phyloP scores from a whole-genome alignment of 2,888 invertebrate genomes.

The Biston stratarius region DNA sequence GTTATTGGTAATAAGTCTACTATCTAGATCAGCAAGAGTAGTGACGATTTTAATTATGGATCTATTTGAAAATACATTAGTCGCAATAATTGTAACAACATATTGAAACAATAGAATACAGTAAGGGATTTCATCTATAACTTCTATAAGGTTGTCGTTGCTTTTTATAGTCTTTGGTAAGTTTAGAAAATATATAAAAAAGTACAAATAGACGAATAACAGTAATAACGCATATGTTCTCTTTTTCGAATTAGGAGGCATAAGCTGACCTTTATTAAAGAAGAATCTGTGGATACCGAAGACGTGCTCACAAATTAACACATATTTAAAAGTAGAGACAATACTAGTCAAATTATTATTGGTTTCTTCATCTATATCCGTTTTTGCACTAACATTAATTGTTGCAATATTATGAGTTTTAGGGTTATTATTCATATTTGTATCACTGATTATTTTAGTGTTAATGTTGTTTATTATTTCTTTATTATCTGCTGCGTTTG shows the following conservation, averaged over 20 bases:
- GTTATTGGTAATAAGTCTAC: conserved; percentile 21
- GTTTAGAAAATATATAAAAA: background rate
- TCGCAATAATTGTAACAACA: conserved; percentile 32
- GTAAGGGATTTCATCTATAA: conserved; percentile 42
- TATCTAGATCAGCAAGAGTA: conserved; percentile 30
- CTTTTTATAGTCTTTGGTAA: background rate
- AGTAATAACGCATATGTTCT: background rate
- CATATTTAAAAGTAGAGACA: background rate
- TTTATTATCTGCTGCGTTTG: no score
- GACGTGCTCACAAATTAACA: background rate
- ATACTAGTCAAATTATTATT: background rate
- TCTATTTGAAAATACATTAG: conserved; percentile 25
- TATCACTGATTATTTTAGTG: no score
- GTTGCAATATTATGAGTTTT: no score
- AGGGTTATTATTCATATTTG: no score
- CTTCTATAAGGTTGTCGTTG: background rate
- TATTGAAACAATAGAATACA: conserved; percentile 43
- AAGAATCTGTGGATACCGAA: conserved; percentile 4
- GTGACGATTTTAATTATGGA: conserved; percentile 20
- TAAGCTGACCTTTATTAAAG: background rate
- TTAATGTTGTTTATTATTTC: no score
- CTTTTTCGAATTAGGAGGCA: background rate
- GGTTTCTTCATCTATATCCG: background rate
- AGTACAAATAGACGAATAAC: background rate
- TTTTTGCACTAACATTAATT: no score